These are phyloP conservation scores for Lepus oiostolus DNA, from an alignment of 2,797 vertebrate species.

Conservation along the genomic window DNA sequence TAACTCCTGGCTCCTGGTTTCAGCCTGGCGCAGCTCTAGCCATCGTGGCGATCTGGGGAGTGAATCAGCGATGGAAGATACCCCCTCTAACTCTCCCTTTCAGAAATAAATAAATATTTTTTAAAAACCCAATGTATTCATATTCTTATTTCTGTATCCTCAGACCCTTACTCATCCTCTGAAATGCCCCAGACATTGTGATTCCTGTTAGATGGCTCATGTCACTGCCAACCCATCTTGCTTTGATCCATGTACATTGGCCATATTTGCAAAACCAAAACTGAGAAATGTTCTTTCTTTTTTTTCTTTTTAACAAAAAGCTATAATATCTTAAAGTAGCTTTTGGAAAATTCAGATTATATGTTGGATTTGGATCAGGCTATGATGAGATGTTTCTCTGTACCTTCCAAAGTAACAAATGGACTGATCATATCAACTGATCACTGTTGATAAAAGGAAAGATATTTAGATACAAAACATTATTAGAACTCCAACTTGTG, in stretches of 20 bases:
- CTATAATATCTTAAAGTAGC: slow-evolving; percentile 57
- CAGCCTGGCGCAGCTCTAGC: no score
- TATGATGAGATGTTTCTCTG: slow-evolving; percentile 43
- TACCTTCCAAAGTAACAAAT: background rate
- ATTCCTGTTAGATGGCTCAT: background rate
- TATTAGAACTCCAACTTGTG: slow-evolving; percentile 5
- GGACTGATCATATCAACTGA: background rate
- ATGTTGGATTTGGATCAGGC: slow-evolving; percentile 32
- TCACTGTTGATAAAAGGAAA: slow-evolving; percentile 4
- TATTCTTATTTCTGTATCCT: background rate
- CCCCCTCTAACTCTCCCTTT: no score
- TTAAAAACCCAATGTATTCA: background rate
- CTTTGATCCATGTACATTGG: slow-evolving; percentile 7
- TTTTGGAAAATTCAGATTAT: slow-evolving; percentile 39
- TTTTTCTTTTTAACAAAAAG: background rate
- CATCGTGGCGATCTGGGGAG: no score
- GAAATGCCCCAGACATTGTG: slow-evolving; percentile 8
- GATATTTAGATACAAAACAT: slow-evolving; percentile 27
- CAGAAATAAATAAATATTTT: no score
- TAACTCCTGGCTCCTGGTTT: no score
- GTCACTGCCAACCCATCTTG: background rate
- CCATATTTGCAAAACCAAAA: slow-evolving; percentile 51
- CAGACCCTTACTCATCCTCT: background rate
- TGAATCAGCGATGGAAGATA: no score
- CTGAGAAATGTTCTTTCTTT: no score